Conservation (phyloP, 92 coral and sea anemone species). For the Zoanthus solanderi region DNA sequence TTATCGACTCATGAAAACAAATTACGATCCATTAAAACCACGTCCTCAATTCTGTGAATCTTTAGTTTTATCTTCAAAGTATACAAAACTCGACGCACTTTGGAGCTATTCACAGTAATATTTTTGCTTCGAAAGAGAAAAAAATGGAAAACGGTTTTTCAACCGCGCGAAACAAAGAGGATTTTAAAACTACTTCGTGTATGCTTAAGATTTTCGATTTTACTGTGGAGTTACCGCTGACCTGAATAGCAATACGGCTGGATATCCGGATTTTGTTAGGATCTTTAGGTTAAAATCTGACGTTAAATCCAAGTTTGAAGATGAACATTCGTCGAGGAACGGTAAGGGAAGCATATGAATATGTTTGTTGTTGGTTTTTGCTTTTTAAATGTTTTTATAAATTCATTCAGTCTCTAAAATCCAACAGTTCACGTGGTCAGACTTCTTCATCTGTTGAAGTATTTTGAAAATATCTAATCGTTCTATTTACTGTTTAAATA, state of each 20-base stretch:
- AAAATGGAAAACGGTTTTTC: slow-evolving; percentile 10
- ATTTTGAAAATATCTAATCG: no score
- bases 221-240: slow-evolving; percentile 8
- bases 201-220: neutral
- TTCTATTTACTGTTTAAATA: no score
- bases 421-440: neutral
- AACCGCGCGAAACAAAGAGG: neutral
- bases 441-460: neutral
- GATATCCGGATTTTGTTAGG: neutral
- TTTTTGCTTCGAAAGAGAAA: neutral
- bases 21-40: no score
- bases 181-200: neutral
- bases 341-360: slow-evolving; percentile 10
- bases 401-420: neutral
- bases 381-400: neutral
- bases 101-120: neutral
- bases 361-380: neutral
- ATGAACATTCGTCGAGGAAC: slow-evolving; percentile 46
- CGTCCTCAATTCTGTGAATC: no score
- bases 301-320: neutral
- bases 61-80: no score
- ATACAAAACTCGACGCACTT: no score
- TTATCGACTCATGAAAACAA: neutral
- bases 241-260: neutral
- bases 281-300: neutral